These are phyloP conservation scores for Caenorhabditis wallacei DNA, from an alignment of 2,888 invertebrate species.

Conservation along the genomic window DNA sequence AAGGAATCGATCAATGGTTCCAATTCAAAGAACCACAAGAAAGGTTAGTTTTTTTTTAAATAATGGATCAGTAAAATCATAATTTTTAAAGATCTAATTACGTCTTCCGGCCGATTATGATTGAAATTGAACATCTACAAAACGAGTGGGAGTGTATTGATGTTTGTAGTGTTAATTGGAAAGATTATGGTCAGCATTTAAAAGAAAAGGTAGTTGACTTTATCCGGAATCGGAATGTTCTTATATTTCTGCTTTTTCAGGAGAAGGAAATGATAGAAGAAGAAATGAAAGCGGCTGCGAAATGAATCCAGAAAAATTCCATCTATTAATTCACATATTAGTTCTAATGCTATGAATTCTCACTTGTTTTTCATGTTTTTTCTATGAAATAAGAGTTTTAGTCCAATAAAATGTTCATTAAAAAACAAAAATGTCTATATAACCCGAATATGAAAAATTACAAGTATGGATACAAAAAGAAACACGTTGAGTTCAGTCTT, in stretches of 20 bases:
- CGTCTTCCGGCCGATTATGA: slow-evolving; percentile 50
- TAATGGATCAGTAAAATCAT: neutral
- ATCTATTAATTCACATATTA: too few species aligned
- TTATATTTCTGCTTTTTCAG: neutral
- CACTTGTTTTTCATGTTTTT: too few species aligned
- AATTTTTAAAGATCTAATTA: slow-evolving; percentile 31
- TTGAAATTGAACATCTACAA: slow-evolving; percentile 25
- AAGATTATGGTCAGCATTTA: slow-evolving; percentile 13
- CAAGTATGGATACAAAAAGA: slow-evolving; percentile 5
- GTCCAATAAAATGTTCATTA: neutral
- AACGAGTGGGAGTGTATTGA: slow-evolving; percentile 47
- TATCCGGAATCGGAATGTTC: too few species aligned
- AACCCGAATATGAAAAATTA: neutral
- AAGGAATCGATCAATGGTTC: slow-evolving; percentile 37
- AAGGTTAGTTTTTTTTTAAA: slow-evolving; percentile 29
- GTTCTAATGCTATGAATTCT: too few species aligned
- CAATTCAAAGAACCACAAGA: slow-evolving; percentile 46
- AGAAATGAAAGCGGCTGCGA: too few species aligned
- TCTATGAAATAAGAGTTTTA: too few species aligned
- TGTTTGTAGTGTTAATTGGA: slow-evolving; percentile 50
- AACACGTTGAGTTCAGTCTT: neutral
- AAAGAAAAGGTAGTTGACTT: too few species aligned
- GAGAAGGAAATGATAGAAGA: neutral
- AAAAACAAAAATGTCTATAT: neutral
- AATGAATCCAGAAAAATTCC: too few species aligned